Evolutionary conservation across 2,888 invertebrate species (phyloP).

Genomic region (Harpagoxenus sublaevis): DNA sequence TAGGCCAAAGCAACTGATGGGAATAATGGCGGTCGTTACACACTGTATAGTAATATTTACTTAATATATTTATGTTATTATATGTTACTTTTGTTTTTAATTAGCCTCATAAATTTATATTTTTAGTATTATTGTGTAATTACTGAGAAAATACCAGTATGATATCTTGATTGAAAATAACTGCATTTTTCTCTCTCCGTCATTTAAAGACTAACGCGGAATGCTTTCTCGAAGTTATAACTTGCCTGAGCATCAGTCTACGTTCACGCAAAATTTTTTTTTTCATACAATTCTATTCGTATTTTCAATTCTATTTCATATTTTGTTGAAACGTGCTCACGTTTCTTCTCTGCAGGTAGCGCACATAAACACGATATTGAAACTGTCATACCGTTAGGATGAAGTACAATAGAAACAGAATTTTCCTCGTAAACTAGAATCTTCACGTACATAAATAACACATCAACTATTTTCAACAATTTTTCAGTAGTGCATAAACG

Average conservation of each 20-base stretch:
- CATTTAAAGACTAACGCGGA: neutral
- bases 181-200: neutral
- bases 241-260: neutral
- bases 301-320: constrained; percentile 19
- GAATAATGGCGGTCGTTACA: neutral
- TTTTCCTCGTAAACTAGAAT: constrained; percentile 1
- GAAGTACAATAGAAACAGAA: neutral
- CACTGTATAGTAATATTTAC: neutral
- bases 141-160: neutral
- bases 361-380: constrained; percentile 5
- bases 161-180: neutral
- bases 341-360: neutral
- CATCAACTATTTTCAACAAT: neutral
- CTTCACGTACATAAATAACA: neutral
- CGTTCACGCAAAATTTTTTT: neutral
- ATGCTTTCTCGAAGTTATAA: neutral
- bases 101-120: neutral
- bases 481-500: neutral
- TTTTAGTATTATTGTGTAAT: neutral
- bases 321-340: constrained; percentile 3
- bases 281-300: neutral
- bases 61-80: neutral
- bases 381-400: constrained; percentile 6
- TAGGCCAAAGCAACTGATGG: neutral
- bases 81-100: neutral